These are phyloP conservation scores for Drosophila murphyi DNA, from an alignment of 1,140 invertebrate genomes.

Conservation along the genomic window DNA sequence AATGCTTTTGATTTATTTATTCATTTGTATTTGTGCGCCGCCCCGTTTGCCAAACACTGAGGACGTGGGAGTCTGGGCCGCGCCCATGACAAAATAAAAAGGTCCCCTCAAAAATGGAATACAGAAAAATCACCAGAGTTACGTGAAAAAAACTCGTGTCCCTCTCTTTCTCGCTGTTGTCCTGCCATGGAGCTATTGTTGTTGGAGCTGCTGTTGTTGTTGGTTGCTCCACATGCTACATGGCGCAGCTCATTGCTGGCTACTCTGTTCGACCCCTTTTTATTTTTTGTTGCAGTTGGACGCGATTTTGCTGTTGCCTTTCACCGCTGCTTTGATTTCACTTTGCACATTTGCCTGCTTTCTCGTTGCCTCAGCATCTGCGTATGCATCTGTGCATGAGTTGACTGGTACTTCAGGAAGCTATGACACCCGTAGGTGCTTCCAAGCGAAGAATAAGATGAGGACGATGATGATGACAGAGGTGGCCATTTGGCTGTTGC, in stretches of 20 bases:
- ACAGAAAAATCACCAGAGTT: conserved; percentile 23
- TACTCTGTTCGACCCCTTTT: conserved; percentile 34
- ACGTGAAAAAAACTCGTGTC: conserved; percentile 7
- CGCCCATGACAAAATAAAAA: not conserved
- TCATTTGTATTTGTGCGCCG: conserved; percentile 57
- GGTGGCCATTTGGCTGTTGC: not conserved
- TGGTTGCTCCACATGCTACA: conserved; percentile 34
- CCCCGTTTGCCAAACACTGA: conserved; percentile 9
- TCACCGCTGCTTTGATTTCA: conserved; percentile 36
- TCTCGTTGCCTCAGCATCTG: not conserved
- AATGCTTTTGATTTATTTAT: conserved; percentile 78
- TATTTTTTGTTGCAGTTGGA: conserved; percentile 17
- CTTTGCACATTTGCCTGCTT: conserved; percentile 32
- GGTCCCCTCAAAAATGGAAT: conserved; percentile 12
- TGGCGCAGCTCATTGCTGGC: conserved; percentile 22
- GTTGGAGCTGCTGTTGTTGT: conserved; percentile 28
- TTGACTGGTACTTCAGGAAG: conserved; percentile 40
- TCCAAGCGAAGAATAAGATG: conserved; percentile 5
- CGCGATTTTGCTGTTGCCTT: conserved; percentile 43
- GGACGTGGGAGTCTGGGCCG: conserved; percentile 21
- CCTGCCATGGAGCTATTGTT: conserved; percentile 41
- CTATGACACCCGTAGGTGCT: conserved; percentile 46
- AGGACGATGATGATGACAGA: not conserved
- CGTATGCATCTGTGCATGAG: conserved; percentile 21
- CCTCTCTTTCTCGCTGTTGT: conserved; percentile 5